Base-by-base conservation (phyloP, 2,113 vertebrate genomes). In the Monarcha castaneiventris region DNA sequence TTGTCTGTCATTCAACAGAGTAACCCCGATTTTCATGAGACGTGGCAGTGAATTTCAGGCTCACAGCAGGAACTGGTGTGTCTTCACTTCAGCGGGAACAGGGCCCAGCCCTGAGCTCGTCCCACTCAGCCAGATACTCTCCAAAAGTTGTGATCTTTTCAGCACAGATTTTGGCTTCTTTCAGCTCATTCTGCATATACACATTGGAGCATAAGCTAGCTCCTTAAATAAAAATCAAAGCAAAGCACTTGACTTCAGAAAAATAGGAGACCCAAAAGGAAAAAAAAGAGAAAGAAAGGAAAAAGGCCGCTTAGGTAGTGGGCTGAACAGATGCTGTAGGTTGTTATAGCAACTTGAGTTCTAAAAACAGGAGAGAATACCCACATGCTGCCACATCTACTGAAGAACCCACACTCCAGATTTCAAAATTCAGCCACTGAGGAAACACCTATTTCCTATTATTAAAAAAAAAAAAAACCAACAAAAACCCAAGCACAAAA, bases 151-250 rank as follows among this genome's bases (percentile, higher is more conserved):
- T 74, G 79, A 83, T 83, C 90, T 94, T 94, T 94, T 90, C 85
- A 67, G 72, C 82, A 90, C 85, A 84, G 90, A 90, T 92, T 96
- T 94, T 93, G 73, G 87, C 88, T 90, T 92, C 89, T 92, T 95
- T 90, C 87, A 94, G 85, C 51, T 95, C 72, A 41, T 81, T 95
- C 95, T 92, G 80, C 71, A 58, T 89, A 78, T 72, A 92, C 79
- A 78, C 44, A 39, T 32, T 75, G 76, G 76, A 94, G 80, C 86
- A 94, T 77, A 86, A 93, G 80, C 83, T 87, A 93, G 66, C 61
- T 95, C 81, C 95, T 97, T 97, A 97, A 98, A 97, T 96, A 66
- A 90, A 95, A 96, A 92, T 66, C 84, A 97, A 81, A 95, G 96
- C 83, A 90, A 95, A 96, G 74, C 84, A 63, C 73, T 96, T 97